phyloP scores from a whole-genome alignment of 2,113 vertebrate species.

The Camarhynchus parvulus region DNA sequence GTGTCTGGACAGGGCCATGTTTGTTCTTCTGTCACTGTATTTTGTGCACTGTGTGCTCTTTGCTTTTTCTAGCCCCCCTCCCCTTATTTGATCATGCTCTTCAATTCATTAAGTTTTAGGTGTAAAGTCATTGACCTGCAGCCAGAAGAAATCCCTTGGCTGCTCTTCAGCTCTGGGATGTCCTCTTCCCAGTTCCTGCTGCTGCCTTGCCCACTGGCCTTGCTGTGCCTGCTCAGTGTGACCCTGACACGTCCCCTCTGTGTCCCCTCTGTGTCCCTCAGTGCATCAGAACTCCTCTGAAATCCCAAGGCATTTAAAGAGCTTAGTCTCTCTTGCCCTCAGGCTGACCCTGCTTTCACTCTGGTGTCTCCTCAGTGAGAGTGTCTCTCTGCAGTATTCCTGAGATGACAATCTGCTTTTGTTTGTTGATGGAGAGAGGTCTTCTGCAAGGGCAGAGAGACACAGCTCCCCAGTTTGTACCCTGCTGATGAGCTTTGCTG shows the following conservation, averaged over 20 bases:
- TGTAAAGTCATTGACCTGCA: not conserved
- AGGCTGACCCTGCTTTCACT: conserved; percentile 36
- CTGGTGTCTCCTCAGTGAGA: not conserved
- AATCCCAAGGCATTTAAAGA: conserved; percentile 1
- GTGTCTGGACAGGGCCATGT: not conserved
- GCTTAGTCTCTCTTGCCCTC: not conserved
- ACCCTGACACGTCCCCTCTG: not conserved
- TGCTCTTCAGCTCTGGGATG: not conserved
- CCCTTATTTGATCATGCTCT: not conserved
- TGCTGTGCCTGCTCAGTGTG: not conserved
- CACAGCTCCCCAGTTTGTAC: not conserved
- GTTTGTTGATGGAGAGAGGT: not conserved
- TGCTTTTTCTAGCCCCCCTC: not conserved
- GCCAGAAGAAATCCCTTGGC: not conserved
- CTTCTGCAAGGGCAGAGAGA: not conserved
- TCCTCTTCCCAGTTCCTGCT: not conserved
- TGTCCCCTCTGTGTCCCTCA: not conserved
- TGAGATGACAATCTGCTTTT: not conserved
- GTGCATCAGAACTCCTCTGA: not conserved
- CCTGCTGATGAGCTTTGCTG: conserved; percentile 2
- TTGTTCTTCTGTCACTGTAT: not conserved
- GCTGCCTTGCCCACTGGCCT: not conserved
- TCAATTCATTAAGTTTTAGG: not conserved
- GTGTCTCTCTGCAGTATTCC: not conserved
- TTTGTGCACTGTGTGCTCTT: not conserved